Evolutionary conservation across 2,888 invertebrate species (phyloP).

Genomic region (Polydrusus tereticollis): DNA sequence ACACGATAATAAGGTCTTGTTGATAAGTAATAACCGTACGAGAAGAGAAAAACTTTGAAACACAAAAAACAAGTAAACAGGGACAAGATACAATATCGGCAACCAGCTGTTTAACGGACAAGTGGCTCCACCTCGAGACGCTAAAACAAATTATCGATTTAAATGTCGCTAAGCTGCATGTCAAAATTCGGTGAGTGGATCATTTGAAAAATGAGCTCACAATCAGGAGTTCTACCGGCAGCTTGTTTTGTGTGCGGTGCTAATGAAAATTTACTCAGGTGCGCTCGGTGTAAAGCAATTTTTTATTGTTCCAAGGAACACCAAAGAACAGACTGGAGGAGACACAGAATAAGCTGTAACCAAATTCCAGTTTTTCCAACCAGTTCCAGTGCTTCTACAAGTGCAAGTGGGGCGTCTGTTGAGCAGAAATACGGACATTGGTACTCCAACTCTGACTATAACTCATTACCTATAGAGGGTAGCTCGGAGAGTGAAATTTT

Average conservation of each 20-base stretch:
- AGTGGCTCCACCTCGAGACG: conserved; percentile 27
- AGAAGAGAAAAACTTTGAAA: not conserved
- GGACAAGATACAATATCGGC: not conserved
- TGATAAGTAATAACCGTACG: not conserved
- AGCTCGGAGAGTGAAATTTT: conserved; percentile 79
- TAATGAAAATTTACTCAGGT: conserved; percentile 75
- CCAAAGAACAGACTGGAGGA: conserved; percentile 84
- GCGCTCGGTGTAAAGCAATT: conserved; percentile 79
- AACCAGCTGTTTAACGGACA: conserved; percentile 21
- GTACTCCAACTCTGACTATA: conserved; percentile 49
- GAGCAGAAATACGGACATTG: conserved; percentile 52
- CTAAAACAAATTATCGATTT: conserved; percentile 19
- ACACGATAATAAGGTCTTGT: too few species aligned
- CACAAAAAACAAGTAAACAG: not conserved
- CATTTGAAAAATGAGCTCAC: conserved; percentile 60
- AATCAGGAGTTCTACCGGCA: conserved; percentile 24
- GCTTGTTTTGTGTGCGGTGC: conserved; percentile 65
- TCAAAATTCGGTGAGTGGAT: conserved; percentile 22
- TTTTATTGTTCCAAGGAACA: conserved; percentile 87
- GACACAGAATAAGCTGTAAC: conserved; percentile 70
- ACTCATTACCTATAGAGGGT: conserved; percentile 74
- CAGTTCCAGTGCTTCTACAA: conserved; percentile 13
- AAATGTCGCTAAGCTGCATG: conserved; percentile 38
- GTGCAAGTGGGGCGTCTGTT: conserved; percentile 29
- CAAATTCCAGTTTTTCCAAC: conserved; percentile 27